Evolutionary conservation across 2,888 invertebrate species (phyloP), one percentile per base, ranked within the genome.

Genomic region (Troglohyphantes excavatus): DNA sequence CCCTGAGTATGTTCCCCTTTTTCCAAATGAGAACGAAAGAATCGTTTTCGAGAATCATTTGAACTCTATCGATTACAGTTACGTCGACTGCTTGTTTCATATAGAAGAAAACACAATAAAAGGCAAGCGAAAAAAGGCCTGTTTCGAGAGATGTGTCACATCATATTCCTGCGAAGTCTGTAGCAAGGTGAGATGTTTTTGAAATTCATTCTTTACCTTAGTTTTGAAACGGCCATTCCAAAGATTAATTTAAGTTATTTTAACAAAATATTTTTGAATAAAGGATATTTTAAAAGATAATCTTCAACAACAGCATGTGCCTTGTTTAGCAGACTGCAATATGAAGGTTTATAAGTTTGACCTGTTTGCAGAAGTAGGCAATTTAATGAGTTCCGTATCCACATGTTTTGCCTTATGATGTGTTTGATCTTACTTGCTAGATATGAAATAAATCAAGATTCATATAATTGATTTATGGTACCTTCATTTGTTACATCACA

Each of bases 1-100:
- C 39, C 90, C 90, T 29, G 26, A 63, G 17, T 82, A 90, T 65
- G 23, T 90, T n/a, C 90, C 70, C 9, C 33, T 87, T 6, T 90
- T 90, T 76, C 29, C 43, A 46, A 59, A 65, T 65, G 87, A 90
- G 19, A 65, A 33, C n/a, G 90, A 90, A 65, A 75, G 72, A 53
- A 19, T 23, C 13, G 87, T 46, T 7, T 90, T 90, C 83, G 87
- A 90, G 33, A 53, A 83, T 1, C 82, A 87, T 59, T 2, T 90
- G n/a, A 90, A 90, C 26, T 70, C 87, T 13, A 82, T 90, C 43
- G 87, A 90, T 67, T 83, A 86, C 17, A 87, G 87, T 72, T 87
- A 26, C 76, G 83, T 90, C 19, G 90, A 90, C 65, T 13, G n/a
- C 21, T 27, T 90, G 19, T 90, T 76, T 39, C 21, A 7, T 9